phyloP scores from a whole-genome alignment of 1,140 invertebrate genomes.

The Pantala flavescens region DNA sequence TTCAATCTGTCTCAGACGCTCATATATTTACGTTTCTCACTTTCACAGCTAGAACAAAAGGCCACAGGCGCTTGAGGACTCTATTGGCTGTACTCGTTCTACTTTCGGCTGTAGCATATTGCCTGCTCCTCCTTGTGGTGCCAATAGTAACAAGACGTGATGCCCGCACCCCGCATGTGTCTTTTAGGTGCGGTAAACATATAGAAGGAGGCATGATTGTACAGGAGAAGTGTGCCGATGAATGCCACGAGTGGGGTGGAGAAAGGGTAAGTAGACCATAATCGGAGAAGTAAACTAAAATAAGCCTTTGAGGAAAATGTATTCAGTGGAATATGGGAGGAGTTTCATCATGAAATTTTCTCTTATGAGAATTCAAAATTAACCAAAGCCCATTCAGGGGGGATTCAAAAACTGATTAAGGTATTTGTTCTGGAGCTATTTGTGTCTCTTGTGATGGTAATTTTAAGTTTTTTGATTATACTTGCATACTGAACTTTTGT shows the following conservation, averaged over 20 bases:
- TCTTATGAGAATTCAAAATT: no score
- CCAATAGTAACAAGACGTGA: constrained; percentile 46
- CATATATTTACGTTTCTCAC: background rate
- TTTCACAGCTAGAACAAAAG: background rate
- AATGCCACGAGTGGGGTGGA: constrained; percentile 51
- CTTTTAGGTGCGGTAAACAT: constrained; percentile 51
- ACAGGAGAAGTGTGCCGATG: constrained; percentile 53
- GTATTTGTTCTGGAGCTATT: no score
- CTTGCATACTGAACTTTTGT: no score
- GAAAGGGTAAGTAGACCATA: constrained; percentile 40
- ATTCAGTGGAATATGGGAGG: no score
- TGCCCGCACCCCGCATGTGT: constrained; percentile 45
- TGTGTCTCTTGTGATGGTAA: no score
- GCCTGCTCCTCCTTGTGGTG: constrained; percentile 46
- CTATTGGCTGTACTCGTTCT: constrained; percentile 56
- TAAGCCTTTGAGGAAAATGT: background rate
- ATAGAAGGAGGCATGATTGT: constrained; percentile 49
- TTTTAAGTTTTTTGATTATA: no score
- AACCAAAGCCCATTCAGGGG: no score
- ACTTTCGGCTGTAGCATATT: constrained; percentile 53
- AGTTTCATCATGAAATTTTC: no score
- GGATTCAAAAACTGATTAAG: no score
- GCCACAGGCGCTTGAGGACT: constrained; percentile 43
- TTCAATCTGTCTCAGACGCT: no score
- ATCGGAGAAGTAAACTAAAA: no score